Conservation (phyloP, 2,888 invertebrate species). For the Spisula solida region DNA sequence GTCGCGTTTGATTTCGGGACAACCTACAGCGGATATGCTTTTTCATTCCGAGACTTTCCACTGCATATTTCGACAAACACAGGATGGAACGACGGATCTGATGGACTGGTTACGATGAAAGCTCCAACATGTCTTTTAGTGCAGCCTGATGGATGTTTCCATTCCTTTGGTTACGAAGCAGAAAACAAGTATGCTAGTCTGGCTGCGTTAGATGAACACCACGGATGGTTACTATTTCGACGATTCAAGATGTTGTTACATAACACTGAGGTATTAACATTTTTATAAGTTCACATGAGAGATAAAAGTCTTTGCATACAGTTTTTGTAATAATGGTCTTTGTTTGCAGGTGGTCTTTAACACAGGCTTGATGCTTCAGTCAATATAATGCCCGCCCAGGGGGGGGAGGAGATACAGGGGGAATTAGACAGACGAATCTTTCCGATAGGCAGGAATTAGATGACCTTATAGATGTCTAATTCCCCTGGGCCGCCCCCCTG, state of each 20-base stretch:
- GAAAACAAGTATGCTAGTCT: constrained; percentile 41
- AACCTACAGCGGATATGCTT: constrained; percentile 51
- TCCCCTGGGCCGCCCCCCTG: too few species aligned
- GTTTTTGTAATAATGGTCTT: too few species aligned
- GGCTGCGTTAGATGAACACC: constrained; percentile 30
- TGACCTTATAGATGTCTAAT: too few species aligned
- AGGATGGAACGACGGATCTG: constrained; percentile 26
- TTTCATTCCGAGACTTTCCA: constrained; percentile 27
- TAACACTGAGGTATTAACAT: constrained; percentile 5
- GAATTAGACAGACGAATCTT: too few species aligned
- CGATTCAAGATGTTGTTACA: constrained; percentile 40
- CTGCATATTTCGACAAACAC: constrained; percentile 26
- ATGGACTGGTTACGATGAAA: constrained; percentile 32
- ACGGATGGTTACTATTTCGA: constrained; percentile 33
- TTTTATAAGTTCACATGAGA: too few species aligned
- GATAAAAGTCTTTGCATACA: background rate
- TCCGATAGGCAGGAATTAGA: too few species aligned
- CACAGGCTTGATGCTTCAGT: too few species aligned
- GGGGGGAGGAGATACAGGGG: too few species aligned
- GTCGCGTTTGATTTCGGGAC: constrained; percentile 46
- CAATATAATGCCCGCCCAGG: too few species aligned
- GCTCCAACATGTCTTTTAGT: constrained; percentile 34
- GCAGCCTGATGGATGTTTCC: constrained; percentile 2
- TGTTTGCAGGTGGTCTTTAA: too few species aligned
- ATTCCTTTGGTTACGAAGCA: constrained; percentile 42